Percentiles rank a stretch among this genome's conserved stretches.
These are phyloP conservation scores for Caenorhabditis sulstoni DNA, from an alignment of 2,888 invertebrate genomes.

Conservation along the genomic window DNA sequence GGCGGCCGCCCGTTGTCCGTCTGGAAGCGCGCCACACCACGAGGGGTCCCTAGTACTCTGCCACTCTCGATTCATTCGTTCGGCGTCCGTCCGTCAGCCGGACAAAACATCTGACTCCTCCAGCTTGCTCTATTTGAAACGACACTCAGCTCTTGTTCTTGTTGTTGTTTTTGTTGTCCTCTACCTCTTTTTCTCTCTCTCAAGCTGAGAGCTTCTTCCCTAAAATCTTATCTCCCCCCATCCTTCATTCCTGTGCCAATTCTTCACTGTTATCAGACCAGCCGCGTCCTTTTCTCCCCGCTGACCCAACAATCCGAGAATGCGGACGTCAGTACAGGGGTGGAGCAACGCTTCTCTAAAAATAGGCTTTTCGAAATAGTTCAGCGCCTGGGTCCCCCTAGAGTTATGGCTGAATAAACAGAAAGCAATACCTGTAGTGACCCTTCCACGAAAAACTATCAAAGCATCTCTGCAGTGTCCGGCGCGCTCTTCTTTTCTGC, in stretches of 20 bases:
- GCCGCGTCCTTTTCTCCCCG: background rate
- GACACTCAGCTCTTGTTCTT: conserved; percentile 39
- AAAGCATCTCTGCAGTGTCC: conserved; percentile 1
- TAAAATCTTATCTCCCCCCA: conserved; percentile 19
- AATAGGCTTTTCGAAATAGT: conserved; percentile 30
- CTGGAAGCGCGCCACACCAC: conserved; percentile 11
- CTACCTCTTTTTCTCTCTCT: conserved; percentile 10
- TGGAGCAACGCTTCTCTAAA: conserved; percentile 15
- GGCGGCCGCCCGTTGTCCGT: conserved; percentile 3
- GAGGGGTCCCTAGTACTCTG: conserved; percentile 10
- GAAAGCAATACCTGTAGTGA: conserved; percentile 35
- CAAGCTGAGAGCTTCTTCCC: conserved; percentile 18
- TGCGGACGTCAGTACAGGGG: too few species aligned
- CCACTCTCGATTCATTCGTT: conserved; percentile 37
- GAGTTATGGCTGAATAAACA: conserved; percentile 57
- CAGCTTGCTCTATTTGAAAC: conserved; percentile 7
- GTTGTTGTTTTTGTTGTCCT: conserved; percentile 55
- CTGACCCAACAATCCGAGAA: background rate
- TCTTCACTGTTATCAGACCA: conserved; percentile 6
- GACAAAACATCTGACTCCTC: conserved; percentile 51
- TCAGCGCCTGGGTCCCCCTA: conserved; percentile 1
- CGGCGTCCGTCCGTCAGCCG: conserved; percentile 13
- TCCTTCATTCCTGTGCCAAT: background rate
- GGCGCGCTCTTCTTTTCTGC: conserved; percentile 12
- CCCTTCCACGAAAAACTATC: conserved; percentile 28